Evolutionary conservation across 2,113 vertebrate species (phyloP), one percentile per base, ranked within the genome.

Genomic region (Cygnus atratus): DNA sequence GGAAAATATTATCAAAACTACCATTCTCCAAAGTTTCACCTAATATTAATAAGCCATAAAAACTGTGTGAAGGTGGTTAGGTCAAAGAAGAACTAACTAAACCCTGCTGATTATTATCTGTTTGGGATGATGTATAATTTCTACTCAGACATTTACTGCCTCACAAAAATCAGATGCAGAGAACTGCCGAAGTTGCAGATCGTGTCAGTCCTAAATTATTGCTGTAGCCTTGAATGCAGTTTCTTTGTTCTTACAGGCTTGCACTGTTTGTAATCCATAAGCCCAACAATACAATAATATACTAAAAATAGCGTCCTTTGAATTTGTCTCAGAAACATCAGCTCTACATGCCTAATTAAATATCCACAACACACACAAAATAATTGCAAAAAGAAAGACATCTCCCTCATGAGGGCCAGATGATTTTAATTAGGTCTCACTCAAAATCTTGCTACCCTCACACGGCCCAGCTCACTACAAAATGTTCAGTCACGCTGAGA

Each of bases 341-440:
- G 41, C 87, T 82, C 44, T 86, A 78, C 74, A 87, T 29, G 54
- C 41, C 73, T 93, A 92, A 96, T 96, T 95, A 92, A 96, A 89
- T 92, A 83, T 78, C 76, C 70, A 68, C 5, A 2, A 86, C 92
- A 88, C n/a, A 70, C 26, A 75, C 35, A 41, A 86, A 94, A 82
- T 76, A 93, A 92, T 79, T 82, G 77, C 79, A 73, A 43, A 58
- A 58, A 66, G 84, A 94, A 79, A 66, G 79, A 74, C 85, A 81
- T 61, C n/a, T 91, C 77, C 72, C 86, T 88, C 74, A 70, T 66
- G 88, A 93, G 88, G 62, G 59, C 62, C 84, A 93, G 92, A 81
- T 93, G 66, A 95, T 93, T 96, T 96, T 97, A 95, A 94, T 96
- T 94, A 93, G 80, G 90, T 93, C 91, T 97, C 66, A 62, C 86